phyloP scores from a whole-genome alignment of 2,797 vertebrate genomes.

The Hybognathus amarus region DNA sequence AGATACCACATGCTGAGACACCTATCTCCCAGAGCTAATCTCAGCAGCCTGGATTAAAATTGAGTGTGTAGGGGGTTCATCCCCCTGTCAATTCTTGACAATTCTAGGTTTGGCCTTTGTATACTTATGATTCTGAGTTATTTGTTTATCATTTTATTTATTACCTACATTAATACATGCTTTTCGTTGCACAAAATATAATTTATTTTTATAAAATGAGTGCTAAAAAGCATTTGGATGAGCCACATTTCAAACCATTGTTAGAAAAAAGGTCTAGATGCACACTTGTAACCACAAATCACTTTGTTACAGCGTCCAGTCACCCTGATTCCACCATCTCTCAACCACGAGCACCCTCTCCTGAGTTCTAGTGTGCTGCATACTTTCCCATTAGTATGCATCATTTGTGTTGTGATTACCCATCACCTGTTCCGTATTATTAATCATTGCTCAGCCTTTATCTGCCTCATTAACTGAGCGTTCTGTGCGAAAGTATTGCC shows the following conservation, averaged over 20 bases:
- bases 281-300: not conserved
- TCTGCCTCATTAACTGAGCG: too few species aligned
- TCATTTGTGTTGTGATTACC: too few species aligned
- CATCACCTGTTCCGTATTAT: too few species aligned
- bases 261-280: not conserved
- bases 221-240: not conserved
- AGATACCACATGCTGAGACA: constrained; percentile 77
- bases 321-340: too few species aligned
- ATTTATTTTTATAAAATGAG: not conserved
- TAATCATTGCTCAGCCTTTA: too few species aligned
- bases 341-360: too few species aligned
- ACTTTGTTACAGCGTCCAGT: not conserved
- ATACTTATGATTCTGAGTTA: not conserved
- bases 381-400: too few species aligned
- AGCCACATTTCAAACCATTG: not conserved
- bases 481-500: too few species aligned
- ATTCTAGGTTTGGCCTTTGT: not conserved
- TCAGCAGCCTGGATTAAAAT: constrained; percentile 77
- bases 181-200: not conserved
- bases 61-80: constrained; percentile 64
- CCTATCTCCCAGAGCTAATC: constrained; percentile 80
- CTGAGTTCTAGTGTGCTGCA: too few species aligned
- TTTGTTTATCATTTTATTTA: not conserved
- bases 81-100: constrained; percentile 26
- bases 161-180: not conserved